Conservation (phyloP, 2,888 invertebrate species). For the Micropterix aruncella region DNA sequence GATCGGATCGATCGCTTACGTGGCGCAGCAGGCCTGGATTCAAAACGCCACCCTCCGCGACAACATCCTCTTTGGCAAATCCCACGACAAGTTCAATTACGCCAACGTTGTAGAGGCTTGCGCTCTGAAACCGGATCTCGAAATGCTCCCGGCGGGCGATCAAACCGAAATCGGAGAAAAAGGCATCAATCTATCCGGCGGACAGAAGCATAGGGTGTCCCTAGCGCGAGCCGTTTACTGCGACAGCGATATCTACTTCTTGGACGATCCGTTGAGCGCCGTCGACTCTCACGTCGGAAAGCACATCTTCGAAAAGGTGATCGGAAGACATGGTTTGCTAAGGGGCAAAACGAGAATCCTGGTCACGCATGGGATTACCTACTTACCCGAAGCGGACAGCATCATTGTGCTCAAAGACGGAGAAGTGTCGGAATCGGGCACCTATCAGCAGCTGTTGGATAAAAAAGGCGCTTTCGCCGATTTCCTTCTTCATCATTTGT, state of each 20-base stretch:
- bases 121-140: slow-evolving; percentile 81
- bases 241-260: slow-evolving; percentile 76
- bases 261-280: slow-evolving; percentile 94
- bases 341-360: slow-evolving; percentile 73
- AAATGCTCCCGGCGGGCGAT: slow-evolving; percentile 91
- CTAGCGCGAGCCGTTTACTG: slow-evolving; percentile 85
- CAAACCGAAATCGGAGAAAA: slow-evolving; percentile 98
- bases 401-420: slow-evolving; percentile 86
- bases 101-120: slow-evolving; percentile 77
- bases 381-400: slow-evolving; percentile 78
- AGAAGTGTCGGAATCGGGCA: slow-evolving; percentile 75
- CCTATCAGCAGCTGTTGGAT: slow-evolving; percentile 76
- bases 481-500: slow-evolving; percentile 66
- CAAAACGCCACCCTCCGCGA: slow-evolving; percentile 89
- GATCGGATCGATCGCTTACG: slow-evolving; percentile 57
- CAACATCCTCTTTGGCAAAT: slow-evolving; percentile 83
- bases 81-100: slow-evolving; percentile 56
- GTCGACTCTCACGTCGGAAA: slow-evolving; percentile 97
- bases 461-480: slow-evolving; percentile 79
- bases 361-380: slow-evolving; percentile 92
- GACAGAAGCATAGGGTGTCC: slow-evolving; percentile 85
- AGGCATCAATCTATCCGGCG: slow-evolving; percentile 76
- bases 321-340: slow-evolving; percentile 65
- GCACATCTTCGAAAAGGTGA: slow-evolving; percentile 90
- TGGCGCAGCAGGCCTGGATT: slow-evolving; percentile 95